Evolutionary conservation across 2,113 vertebrate species (phyloP).

Genomic region (Dendrocopos noguchii): DNA sequence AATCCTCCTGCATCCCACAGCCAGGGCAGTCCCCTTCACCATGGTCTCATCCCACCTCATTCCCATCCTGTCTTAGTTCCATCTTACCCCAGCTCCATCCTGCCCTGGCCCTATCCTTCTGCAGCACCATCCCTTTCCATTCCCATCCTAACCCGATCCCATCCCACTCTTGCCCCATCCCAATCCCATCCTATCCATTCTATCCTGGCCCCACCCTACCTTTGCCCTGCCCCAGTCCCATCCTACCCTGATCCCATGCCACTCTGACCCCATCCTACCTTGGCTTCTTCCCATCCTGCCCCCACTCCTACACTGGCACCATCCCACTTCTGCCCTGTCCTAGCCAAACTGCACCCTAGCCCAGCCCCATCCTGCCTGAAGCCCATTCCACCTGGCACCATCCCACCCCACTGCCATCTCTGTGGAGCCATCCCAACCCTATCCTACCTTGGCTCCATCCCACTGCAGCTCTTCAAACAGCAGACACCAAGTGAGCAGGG

Average conservation of each 20-base stretch:
- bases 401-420: not conserved
- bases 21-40: not conserved
- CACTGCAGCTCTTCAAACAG: not conserved
- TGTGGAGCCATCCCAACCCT: not conserved
- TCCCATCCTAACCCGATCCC: not conserved
- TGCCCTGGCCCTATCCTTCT: too few relatives aligned
- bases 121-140: not conserved
- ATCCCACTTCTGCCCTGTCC: not conserved
- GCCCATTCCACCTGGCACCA: not conserved
- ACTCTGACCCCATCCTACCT: not conserved
- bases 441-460: too few relatives aligned
- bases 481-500: not conserved
- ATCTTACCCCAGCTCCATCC: too few relatives aligned
- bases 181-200: not conserved
- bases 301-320: not conserved
- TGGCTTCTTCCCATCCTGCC: not conserved
- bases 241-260: not conserved
- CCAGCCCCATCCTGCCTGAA: not conserved
- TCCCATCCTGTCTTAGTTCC: not conserved
- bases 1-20: not conserved
- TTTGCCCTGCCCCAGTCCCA: not conserved
- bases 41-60: not conserved
- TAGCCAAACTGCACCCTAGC: not conserved
- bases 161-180: not conserved
- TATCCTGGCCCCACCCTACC: too few relatives aligned